phyloP scores from a whole-genome alignment of 2,888 invertebrate species.

The Zelleria hepariella region DNA sequence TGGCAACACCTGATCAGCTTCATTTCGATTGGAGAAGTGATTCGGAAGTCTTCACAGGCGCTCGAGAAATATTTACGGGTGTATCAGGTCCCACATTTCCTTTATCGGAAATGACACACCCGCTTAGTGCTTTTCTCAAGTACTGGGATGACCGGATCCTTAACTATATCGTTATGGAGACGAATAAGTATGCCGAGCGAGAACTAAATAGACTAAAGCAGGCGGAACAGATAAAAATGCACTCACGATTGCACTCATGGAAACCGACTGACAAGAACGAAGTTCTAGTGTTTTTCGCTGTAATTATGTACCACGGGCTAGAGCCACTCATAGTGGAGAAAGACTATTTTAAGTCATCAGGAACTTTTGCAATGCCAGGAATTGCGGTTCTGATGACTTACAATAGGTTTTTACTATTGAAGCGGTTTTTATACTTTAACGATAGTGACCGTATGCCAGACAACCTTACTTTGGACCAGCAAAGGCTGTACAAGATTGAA shows the following conservation, averaged over 20 bases:
- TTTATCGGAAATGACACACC: too few species aligned
- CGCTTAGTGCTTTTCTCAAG: too few species aligned
- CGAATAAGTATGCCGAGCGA: slow-evolving; percentile 10
- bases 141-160: too few species aligned
- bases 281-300: slow-evolving; percentile 16
- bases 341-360: slow-evolving; percentile 16
- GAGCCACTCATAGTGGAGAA: slow-evolving; percentile 18
- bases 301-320: slow-evolving; percentile 17
- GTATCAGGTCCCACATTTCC: too few species aligned
- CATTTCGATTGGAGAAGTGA: too few species aligned
- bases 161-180: too few species aligned
- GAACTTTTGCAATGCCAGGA: slow-evolving; percentile 8
- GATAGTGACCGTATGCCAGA: too few species aligned
- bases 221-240: too few species aligned
- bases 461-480: slow-evolving; percentile 6
- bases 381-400: slow-evolving; percentile 21
- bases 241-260: background rate
- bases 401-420: slow-evolving; percentile 17
- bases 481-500: slow-evolving; percentile 17
- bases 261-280: slow-evolving; percentile 6
- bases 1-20: too few species aligned
- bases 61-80: too few species aligned
- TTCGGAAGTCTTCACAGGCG: too few species aligned
- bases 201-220: background rate
- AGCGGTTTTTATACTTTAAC: slow-evolving; percentile 17